Evolutionary conservation across 1,140 invertebrate genomes (phyloP).

Genomic region (Magallana angulata): DNA sequence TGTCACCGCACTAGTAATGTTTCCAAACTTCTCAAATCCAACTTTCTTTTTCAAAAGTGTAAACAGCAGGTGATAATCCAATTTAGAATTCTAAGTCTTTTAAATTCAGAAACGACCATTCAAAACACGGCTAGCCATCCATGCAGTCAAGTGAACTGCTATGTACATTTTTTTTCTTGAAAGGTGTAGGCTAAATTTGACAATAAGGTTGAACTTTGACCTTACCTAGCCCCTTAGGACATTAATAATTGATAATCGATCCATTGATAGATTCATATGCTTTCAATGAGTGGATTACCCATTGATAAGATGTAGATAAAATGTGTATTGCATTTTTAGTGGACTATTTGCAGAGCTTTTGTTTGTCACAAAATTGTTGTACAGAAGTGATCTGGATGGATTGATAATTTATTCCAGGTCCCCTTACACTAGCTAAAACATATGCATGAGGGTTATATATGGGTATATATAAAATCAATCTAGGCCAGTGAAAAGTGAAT

Average conservation of each 20-base stretch:
- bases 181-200: constrained; percentile 35
- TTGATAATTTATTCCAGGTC: constrained; percentile 4
- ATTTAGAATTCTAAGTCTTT: constrained; percentile 5
- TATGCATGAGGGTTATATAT: constrained; percentile 5
- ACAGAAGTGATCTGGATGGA: background rate
- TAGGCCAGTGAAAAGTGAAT: background rate
- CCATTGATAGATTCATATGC: constrained; percentile 28
- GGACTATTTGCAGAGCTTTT: background rate
- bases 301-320: constrained; percentile 35
- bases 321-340: background rate
- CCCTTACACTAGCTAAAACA: background rate
- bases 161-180: constrained; percentile 20
- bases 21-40: background rate
- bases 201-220: constrained; percentile 34
- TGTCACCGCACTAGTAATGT: background rate
- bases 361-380: constrained; percentile 1
- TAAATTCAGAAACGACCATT: constrained; percentile 11
- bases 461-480: constrained; percentile 16
- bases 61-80: constrained; percentile 26
- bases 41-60: constrained; percentile 29
- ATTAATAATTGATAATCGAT: constrained; percentile 26
- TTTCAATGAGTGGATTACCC: constrained; percentile 19
- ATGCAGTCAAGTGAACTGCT: background rate
- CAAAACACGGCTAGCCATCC: constrained; percentile 32
- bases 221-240: constrained; percentile 18